Conservation (phyloP, 2,888 invertebrate genomes). For the Marasmarcha lunaedactyla region DNA sequence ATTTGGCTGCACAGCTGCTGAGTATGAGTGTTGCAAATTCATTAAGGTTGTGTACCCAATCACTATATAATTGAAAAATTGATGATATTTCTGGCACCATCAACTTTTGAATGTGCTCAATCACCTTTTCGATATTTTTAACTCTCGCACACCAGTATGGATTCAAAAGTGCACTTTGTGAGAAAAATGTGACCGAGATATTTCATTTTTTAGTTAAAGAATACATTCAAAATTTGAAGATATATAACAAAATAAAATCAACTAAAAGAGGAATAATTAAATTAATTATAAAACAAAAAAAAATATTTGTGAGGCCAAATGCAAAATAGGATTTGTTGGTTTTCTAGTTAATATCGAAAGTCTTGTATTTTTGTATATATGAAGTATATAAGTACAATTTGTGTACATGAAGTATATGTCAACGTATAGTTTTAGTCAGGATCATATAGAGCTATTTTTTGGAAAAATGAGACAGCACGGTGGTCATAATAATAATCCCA, state of each 20-base stretch:
- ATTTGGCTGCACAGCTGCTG: conserved; percentile 5
- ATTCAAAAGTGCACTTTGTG: not conserved
- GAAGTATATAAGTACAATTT: not conserved
- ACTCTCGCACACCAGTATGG: conserved; percentile 1
- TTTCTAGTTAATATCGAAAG: too few relatives aligned
- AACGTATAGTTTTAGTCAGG: conserved; percentile 6
- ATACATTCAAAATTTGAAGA: not conserved
- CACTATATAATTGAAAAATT: not conserved
- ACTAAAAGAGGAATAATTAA: not conserved
- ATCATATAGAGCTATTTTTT: conserved; percentile 13
- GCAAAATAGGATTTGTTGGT: conserved; percentile 7
- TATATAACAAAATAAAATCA: not conserved
- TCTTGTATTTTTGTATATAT: conserved; percentile 6
- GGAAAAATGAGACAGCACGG: conserved; percentile 13
- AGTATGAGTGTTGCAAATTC: conserved; percentile 8
- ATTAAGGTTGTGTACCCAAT: conserved; percentile 3
- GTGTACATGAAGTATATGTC: not conserved
- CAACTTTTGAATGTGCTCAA: not conserved
- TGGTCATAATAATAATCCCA: conserved; percentile 15
- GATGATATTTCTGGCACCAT: not conserved
- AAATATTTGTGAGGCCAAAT: not conserved
- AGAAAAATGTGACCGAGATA: not conserved
- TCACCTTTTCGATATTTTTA: not conserved
- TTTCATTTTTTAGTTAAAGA: not conserved
- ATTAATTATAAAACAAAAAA: not conserved